Percentiles rank a stretch among this genome's conserved stretches.
Evolutionary conservation across 2,113 vertebrate species (phyloP).

Genomic region (Ictalurus punctatus): DNA sequence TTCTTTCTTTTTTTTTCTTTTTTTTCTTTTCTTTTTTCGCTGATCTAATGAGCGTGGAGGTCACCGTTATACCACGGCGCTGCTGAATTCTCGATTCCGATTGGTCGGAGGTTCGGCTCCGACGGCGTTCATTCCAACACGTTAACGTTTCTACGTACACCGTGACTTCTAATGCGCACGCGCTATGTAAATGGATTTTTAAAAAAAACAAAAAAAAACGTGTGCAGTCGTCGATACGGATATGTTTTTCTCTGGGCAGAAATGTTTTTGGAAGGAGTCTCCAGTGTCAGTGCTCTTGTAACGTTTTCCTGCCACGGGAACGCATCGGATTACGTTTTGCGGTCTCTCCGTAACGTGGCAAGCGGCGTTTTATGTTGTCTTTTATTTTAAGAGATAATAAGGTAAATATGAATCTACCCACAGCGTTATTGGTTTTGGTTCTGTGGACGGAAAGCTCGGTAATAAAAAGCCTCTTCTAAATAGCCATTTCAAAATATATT

Average conservation of each 20-base stretch:
- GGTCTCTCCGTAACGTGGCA: not conserved
- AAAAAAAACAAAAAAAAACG: not conserved
- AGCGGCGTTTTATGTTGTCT: not conserved
- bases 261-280: not conserved
- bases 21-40: no score
- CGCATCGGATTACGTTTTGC: not conserved
- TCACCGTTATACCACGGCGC: not conserved
- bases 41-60: not conserved
- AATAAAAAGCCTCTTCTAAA: not conserved
- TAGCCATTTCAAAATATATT: not conserved
- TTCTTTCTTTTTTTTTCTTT: not conserved
- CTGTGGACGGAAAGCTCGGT: not conserved
- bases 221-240: not conserved
- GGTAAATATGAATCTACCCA: not conserved
- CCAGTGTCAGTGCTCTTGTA: not conserved
- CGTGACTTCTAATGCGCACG: not conserved
- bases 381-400: not conserved
- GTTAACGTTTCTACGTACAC: not conserved
- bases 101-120: not conserved
- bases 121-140: not conserved
- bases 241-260: not conserved
- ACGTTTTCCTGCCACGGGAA: not conserved
- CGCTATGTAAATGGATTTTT: not conserved
- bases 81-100: not conserved
- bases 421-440: not conserved